Conservation (phyloP, 1,140 invertebrate species). For the Penaeus japonicus region DNA sequence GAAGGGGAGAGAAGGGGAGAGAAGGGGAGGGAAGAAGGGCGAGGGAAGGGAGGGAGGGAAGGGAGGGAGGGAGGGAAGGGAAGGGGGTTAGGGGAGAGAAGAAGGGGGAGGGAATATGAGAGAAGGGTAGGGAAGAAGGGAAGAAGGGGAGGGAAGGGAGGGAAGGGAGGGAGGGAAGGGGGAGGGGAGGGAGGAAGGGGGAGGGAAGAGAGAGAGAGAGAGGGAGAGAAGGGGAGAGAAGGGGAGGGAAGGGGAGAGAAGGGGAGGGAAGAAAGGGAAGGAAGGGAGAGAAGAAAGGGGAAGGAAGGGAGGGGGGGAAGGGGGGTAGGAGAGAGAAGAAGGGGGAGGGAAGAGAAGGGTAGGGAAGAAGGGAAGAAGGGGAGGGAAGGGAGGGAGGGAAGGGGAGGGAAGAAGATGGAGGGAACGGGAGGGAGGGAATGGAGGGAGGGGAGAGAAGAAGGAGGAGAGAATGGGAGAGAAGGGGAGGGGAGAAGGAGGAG, state of each 20-base stretch:
- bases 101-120: too few relatives aligned
- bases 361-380: slow-evolving; percentile 1
- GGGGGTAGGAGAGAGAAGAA: slow-evolving; percentile 31
- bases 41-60: neutral
- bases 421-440: neutral
- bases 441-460: neutral
- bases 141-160: too few relatives aligned
- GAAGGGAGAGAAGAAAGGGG: neutral
- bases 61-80: neutral
- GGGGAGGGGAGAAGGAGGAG: neutral
- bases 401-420: too few relatives aligned
- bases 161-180: neutral
- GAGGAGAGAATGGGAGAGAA: neutral
- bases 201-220: slow-evolving; percentile 57
- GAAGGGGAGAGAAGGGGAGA: too few relatives aligned
- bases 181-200: neutral
- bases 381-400: too few relatives aligned
- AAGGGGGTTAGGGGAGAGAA: slow-evolving; percentile 51
- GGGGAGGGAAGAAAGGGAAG: neutral
- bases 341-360: slow-evolving; percentile 48
- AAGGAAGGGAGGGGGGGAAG: neutral
- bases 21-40: neutral
- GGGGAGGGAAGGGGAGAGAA: slow-evolving; percentile 36
- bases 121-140: too few relatives aligned
- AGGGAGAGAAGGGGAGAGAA: neutral